Evolutionary conservation across 2,888 invertebrate species (phyloP), one percentile per base, ranked within the genome.

Genomic region (Limnephilus auricula): DNA sequence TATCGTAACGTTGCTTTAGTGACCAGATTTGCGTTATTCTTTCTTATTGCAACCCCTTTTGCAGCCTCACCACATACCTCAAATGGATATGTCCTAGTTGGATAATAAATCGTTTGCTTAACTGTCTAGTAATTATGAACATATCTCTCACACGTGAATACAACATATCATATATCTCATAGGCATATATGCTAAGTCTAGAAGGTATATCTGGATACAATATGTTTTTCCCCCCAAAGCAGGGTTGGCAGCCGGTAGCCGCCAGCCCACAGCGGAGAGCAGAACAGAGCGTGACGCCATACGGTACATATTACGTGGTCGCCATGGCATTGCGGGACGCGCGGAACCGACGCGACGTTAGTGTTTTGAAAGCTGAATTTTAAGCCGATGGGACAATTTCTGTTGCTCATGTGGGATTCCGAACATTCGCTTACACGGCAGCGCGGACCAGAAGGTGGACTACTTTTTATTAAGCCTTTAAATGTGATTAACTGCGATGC

Each of bases 291-390:
- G 65, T 5, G 25, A 0, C 2, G 65, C 65, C 50, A 65, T 65
- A 65, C 50, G 50, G 50, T 65, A 18, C 18, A 18, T 65, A 65
- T 65, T 65, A 65, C 50, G 50, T 18, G 50, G 65, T 9, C 10
- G 40, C 40, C 40, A 13, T 13, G 40, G 40, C 40, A 40, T 10
- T 40, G 45, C 45, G 40, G 45, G 25, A 32, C 34, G 34, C n/a
- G 45, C 85, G 85, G 40, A 85, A 45, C 40, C 37, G 40, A 85
- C 5, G 65, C 65, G 45, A 45, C 40, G 25, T 84, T 45, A 85
- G 45, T 85, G 85, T 85, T 37, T 85, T 85, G 40, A 40, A 85
- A 45, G 85, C 45, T 85, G 32, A 85, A 85, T 45, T 85, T 85
- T 45, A 85, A 85, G 85, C 85, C 85, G 40, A 85, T 45, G 45